Evolutionary conservation across 1,140 invertebrate species (phyloP), one percentile per base, ranked within the genome.

Genomic region (Habropoda laboriosa): DNA sequence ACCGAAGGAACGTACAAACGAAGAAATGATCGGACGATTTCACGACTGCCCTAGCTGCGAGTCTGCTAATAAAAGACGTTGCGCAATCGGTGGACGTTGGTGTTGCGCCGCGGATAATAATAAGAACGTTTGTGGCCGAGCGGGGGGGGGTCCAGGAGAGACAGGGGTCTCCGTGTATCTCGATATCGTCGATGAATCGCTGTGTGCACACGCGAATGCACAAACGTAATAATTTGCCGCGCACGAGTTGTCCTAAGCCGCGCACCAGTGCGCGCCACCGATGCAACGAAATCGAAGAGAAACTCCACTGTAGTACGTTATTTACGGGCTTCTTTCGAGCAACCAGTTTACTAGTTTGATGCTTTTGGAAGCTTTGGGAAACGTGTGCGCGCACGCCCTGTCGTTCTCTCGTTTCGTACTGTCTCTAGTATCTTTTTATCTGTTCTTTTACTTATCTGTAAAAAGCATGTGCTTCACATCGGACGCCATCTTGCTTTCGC

Each of bases 41-140:
- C 86, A 66, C 85, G 83, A 84, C 68, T 60, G 82, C 32, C 77
- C 60, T 68, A 74, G 51, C 78, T 49, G 63, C 42, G 79, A 85
- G 84, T 70, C 68, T 32, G 83, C 89, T 89, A 89, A 90, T 89
- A 89, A 90, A 90, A 89, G 88, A 89, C 75, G 76, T 91, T 91
- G 86, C 87, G 85, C 86, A 90, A 90, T 83, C 75, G n/a, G 70
- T 75, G 53, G 68, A 53, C 70, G 61, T 70, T 72, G 42, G 53
- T 80, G 67, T 90, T 90, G 83, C 88, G 87, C 82, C 80, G 88
- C 78, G 78, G 80, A 83, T 83, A 86, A 89, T 88, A 89, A 89
- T 83, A 86, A 87, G 72, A 81, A 84, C 79, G 71, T 24, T 21
- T 32, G 72, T n/a, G 49, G n/a, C 45, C 42, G n/a, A 42, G 24